Base-by-base conservation (phyloP, 1,140 invertebrate genomes). In the Musca domestica region DNA sequence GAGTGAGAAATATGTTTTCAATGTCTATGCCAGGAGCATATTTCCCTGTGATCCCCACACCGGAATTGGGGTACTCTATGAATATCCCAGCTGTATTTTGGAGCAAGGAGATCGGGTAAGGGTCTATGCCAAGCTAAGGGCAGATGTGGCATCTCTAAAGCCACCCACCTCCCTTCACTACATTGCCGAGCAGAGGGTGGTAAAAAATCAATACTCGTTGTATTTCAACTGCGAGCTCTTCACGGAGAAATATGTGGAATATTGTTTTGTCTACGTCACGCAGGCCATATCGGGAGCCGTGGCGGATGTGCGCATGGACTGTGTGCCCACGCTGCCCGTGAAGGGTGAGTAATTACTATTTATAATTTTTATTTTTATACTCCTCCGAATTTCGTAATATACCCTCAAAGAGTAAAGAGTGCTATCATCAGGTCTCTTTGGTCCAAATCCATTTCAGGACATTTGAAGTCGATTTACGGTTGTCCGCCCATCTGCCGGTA, bases 201-300 rank as follows among this genome's bases (percentile, higher is more conserved):
- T 75, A 51, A 85, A 87, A 47, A 91, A 90, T 10, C 87, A 88
- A 71, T 90, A 93, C 78, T 89, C 87, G 19, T 82, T 92, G 1
- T 86, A 88, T 17, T 93, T 94, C 80, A 88, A 89, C 77, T 94
- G 92, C 74, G 89, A 92, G n/a, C 84, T 92, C 1, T 93, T 94
- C 81, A 89, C 87, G 20, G 91, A 93, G 78, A 85, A 88, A 48
- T 94, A 88, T 75, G 88, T 92, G 34, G 92, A 93, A 74, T 94
- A 94, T 73, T 94, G 92, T 81, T 94, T 94, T 81, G 88, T 91
- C 61, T 94, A 94, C 76, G 91, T 93, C 5, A 93, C 90, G 49
- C 89, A 92, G 70, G 89, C 91, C 0, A 88, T 91, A 25, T 92
- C 88, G 1, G 91, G 91, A 1, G 91, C 92, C 1, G 91, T 94